Conservation (phyloP, 2,113 vertebrate genomes). For the Nettapus auritus region DNA sequence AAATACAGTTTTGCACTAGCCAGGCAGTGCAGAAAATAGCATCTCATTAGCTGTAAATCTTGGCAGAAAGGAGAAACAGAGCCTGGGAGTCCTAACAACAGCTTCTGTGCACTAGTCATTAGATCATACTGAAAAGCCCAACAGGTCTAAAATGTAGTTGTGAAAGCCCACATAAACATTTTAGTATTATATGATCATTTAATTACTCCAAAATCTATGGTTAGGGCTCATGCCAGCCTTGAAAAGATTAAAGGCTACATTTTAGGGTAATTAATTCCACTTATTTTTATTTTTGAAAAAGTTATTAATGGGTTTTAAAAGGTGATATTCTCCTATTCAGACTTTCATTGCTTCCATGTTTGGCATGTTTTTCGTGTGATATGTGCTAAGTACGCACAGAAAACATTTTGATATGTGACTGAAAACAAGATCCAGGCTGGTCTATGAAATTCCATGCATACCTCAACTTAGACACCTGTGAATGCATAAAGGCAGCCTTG, state of each 20-base stretch:
- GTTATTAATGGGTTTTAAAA: background rate
- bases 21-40: conserved; percentile 25
- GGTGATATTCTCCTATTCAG: background rate
- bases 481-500: conserved; percentile 4
- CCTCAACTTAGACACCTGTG: background rate
- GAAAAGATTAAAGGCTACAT: background rate
- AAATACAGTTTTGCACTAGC: background rate
- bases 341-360: conserved; percentile 1
- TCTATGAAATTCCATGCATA: background rate
- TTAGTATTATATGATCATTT: background rate
- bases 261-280: conserved; percentile 10
- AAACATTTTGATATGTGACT: background rate
- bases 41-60: conserved; percentile 36
- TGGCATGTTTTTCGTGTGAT: background rate
- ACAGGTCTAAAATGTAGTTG: conserved; percentile 12
- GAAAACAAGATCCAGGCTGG: background rate
- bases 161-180: conserved; percentile 27
- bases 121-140: conserved; percentile 31
- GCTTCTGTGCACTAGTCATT: conserved; percentile 38
- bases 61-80: conserved; percentile 35
- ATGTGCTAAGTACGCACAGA: background rate
- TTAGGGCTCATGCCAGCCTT: background rate
- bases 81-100: conserved; percentile 6
- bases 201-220: background rate
- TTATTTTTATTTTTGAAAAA: conserved; percentile 15